Base-by-base conservation (phyloP, 2,113 vertebrate genomes). In the Heterochromis multidens region DNA sequence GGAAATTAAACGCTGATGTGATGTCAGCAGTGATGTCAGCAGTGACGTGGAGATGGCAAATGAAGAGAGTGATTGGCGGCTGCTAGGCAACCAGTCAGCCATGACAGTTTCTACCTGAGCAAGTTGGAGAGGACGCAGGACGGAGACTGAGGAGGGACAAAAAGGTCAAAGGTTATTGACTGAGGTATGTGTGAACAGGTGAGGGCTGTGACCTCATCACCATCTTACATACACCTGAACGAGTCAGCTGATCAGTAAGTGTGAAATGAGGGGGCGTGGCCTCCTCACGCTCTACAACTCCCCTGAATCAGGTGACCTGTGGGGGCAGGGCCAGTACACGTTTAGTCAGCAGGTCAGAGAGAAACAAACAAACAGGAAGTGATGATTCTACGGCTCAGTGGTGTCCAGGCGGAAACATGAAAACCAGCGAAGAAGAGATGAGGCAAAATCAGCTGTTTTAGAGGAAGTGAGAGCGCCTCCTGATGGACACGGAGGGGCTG, bases 71-170 rank as follows among this genome's bases (percentile, higher is more conserved):
- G 80, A 84, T 17, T 79, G 59, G 33, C 16, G 14, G 88, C 86
- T 87, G 74, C 88, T 80, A 82, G 70, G 87, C 67, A 88, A 89
- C 87, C 70, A 27, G 54, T 79, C 52, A 59, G 35, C 52, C 11
- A 77, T 21, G 35, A 65, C 76, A 33, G 82, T 83, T 74, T 91
- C 82, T 94, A 94, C 93, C 93, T 94, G 92, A 86, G 81, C 1
- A 21, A 27, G 58, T 70, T 2, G 86, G 23, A 85, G 85, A 31
- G 49, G 80, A 65, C 19, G 80, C 63, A 25, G 84, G 80, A 87
- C 33, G 78, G 70, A 85, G 82, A 82, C 91, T 91, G 80, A 85
- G 81, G 87, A 87, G 56, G 91, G 76, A 90, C 85, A 92, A 82
- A 88, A 89, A 88, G 25, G 62, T 92, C 74, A 81, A 76, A 80